Evolutionary conservation across 2,797 vertebrate genomes (phyloP), one percentile per base, ranked within the genome.

Genomic region (Crenuchus spilurus): DNA sequence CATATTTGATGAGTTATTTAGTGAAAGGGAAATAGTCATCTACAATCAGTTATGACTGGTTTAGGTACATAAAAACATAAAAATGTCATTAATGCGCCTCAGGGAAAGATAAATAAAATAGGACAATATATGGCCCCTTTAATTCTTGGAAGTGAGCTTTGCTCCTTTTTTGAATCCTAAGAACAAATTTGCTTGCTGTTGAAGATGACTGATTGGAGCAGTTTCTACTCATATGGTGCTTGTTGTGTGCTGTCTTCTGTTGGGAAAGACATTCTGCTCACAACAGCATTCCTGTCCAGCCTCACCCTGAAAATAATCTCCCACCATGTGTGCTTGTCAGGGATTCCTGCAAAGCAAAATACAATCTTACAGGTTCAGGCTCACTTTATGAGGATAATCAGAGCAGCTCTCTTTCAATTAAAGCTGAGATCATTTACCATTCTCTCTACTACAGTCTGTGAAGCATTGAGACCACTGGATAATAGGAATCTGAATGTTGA

Each of bases 131-230:
- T n/a, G n/a, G n/a, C n/a, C n/a, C n/a, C n/a, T n/a, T n/a, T n/a
- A n/a, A n/a, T n/a, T n/a, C n/a, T 46, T 61, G 30, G 64, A 69
- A 44, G 31, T 18, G 8, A 26, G 20, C 22, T 68, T 64, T 30
- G 9, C 33, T 3, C 31, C 13, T 48, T 49, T 7, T 22, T 52
- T 7, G 6, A 58, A n/a, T 28, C 14, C 26, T 1, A 28, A 33
- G 37, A 24, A 76, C 58, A 58, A 49, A 26, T 8, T 51, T 42
- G 42, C 31, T 42, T 72, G 37, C 63, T 67, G 48, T 48, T 13
- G 55, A 14, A 66, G 24, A 26, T 4, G 42, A 54, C 37, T 61
- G 55, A 67, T 72, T 61, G 26, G 35, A 31, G 22, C 39, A 24
- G 37, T 41, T 44, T 28, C 35, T 60, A 16, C 26, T 49, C 51